These are phyloP conservation scores for Cervus canadensis DNA, from an alignment of 2,113 vertebrate species.

Conservation along the genomic window DNA sequence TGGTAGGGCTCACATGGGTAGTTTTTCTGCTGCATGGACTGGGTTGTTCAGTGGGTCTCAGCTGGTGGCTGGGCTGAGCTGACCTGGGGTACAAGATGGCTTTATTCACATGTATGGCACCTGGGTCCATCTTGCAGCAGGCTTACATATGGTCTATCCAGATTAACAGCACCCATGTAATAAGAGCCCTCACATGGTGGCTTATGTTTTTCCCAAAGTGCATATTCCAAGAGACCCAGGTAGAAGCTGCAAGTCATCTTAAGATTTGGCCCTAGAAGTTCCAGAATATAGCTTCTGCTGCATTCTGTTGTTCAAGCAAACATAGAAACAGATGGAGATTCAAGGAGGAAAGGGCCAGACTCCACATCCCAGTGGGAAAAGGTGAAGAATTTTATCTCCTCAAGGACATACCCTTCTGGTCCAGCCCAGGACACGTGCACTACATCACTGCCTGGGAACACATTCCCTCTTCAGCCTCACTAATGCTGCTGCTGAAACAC, in stretches of 20 bases:
- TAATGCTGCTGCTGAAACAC: not conserved
- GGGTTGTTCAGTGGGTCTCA: not conserved
- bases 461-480: not conserved
- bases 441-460: not conserved
- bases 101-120: not conserved
- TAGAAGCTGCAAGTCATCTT: not conserved
- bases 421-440: not conserved
- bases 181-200: not conserved
- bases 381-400: not conserved
- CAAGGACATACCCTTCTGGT: not conserved
- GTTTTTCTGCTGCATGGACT: not conserved
- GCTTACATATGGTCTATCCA: too few relatives aligned
- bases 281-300: not conserved
- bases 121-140: fast-evolving
- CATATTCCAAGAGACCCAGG: not conserved
- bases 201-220: not conserved
- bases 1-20: not conserved
- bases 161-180: not conserved
- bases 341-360: not conserved
- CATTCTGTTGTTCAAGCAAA: not conserved
- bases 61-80: not conserved
- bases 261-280: not conserved
- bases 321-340: not conserved
- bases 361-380: not conserved
- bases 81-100: too few relatives aligned